These are phyloP conservation scores for Misgurnus mizolepis DNA, from an alignment of 2,113 vertebrate genomes.

Conservation along the genomic window DNA sequence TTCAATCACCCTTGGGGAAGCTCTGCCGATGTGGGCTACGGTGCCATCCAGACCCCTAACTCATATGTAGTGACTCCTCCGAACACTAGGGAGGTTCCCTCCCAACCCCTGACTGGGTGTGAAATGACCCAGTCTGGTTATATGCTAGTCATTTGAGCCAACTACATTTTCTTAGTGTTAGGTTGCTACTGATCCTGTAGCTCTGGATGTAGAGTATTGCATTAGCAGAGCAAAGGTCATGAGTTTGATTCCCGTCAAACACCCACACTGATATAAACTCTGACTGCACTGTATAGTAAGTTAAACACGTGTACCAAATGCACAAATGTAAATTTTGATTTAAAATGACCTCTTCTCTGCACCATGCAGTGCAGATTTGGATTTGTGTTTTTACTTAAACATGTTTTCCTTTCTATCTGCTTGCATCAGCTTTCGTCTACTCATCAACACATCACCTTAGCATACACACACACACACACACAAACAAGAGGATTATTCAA, in stretches of 20 bases:
- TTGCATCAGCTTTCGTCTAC: slow-evolving; percentile 33
- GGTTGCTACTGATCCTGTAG: too few relatives aligned
- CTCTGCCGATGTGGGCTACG: slow-evolving; percentile 66
- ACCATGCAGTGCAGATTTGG: not conserved
- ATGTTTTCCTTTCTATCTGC: slow-evolving; percentile 20
- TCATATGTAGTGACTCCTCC: slow-evolving; percentile 18
- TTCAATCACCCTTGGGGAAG: slow-evolving; percentile 87
- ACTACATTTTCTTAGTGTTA: not conserved
- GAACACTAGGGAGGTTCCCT: not conserved
- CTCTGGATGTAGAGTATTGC: too few relatives aligned
- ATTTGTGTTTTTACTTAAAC: slow-evolving; percentile 10
- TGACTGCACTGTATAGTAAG: too few relatives aligned
- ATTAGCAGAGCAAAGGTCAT: too few relatives aligned
- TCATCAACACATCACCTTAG: slow-evolving; percentile 44
- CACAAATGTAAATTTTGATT: not conserved
- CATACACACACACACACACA: slow-evolving; percentile 37
- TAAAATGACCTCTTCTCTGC: slow-evolving; percentile 7
- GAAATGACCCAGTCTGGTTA: not conserved
- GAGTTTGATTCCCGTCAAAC: too few relatives aligned
- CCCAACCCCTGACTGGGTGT: slow-evolving; percentile 2
- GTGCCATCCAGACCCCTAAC: slow-evolving; percentile 43
- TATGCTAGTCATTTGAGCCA: not conserved
- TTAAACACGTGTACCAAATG: not conserved
- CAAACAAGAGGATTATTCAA: slow-evolving; percentile 67
- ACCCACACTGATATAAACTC: too few relatives aligned